Conservation (phyloP, 1,140 invertebrate genomes). For the Eubasilissa regina region DNA sequence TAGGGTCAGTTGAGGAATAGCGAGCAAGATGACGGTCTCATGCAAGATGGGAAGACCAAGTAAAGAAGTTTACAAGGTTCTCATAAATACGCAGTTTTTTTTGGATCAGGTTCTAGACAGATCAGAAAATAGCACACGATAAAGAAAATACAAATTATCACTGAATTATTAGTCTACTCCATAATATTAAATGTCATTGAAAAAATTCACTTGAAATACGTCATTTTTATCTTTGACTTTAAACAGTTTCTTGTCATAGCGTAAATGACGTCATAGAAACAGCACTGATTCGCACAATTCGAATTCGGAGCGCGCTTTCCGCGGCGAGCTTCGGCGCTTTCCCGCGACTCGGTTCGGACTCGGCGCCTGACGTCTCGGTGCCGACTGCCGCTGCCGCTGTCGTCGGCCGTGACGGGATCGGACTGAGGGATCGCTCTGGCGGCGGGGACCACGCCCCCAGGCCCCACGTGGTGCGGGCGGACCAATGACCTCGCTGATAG, state of each 20-base stretch:
- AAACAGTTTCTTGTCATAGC: not conserved
- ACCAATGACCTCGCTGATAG: slow-evolving; percentile 42
- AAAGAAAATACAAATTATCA: no score
- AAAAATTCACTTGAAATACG: not conserved
- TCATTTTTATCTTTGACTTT: not conserved
- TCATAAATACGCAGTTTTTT: no score
- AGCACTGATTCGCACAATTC: not conserved
- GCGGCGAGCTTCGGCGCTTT: slow-evolving; percentile 10
- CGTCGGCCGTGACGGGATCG: not conserved
- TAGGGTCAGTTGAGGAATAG: no score
- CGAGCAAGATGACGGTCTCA: no score
- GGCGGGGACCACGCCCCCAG: not conserved
- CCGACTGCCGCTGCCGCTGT: not conserved
- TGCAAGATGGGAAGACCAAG: no score
- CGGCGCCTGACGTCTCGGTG: not conserved
- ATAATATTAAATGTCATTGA: not conserved
- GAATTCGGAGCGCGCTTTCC: not conserved
- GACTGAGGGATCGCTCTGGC: not conserved
- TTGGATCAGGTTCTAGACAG: no score
- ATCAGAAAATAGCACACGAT: no score
- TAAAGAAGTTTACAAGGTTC: no score
- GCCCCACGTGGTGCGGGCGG: slow-evolving; percentile 17
- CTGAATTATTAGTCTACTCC: no score
- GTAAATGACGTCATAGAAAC: not conserved
- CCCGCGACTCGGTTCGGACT: not conserved